Percentiles rank a stretch among this genome's conserved stretches.
These are phyloP conservation scores for Phymastichus coffea DNA, from an alignment of 1,140 invertebrate genomes.

Conservation along the genomic window DNA sequence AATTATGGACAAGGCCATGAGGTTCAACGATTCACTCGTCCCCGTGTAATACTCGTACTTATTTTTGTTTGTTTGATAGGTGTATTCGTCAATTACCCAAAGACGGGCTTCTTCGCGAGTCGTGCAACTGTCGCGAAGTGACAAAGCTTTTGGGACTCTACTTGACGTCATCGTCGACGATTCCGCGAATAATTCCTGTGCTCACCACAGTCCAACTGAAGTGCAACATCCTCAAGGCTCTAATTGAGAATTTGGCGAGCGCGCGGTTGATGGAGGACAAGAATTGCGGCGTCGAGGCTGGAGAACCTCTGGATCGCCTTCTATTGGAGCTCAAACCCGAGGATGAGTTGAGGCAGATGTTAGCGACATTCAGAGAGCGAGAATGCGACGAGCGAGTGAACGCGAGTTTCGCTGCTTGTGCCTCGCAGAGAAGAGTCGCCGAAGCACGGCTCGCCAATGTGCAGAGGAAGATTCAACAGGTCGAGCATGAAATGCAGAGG, in stretches of 20 bases:
- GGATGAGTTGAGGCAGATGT: slow-evolving; percentile 43
- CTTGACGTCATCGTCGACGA: slow-evolving; percentile 43
- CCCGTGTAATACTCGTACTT: too few relatives aligned
- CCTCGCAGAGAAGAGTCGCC: slow-evolving; percentile 41
- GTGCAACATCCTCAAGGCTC: slow-evolving; percentile 45
- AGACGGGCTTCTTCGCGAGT: slow-evolving; percentile 46
- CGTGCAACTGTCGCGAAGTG: slow-evolving; percentile 43
- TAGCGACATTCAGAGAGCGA: slow-evolving; percentile 39
- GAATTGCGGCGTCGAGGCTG: slow-evolving; percentile 37
- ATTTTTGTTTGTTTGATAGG: background rate
- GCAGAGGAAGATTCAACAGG: slow-evolving; percentile 43
- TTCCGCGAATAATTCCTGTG: slow-evolving; percentile 41
- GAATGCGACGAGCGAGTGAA: slow-evolving; percentile 47
- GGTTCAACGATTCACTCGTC: slow-evolving; percentile 25
- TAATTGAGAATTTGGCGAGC: slow-evolving; percentile 42
- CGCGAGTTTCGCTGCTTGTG: slow-evolving; percentile 42
- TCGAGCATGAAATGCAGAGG: slow-evolving; percentile 47
- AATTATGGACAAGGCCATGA: slow-evolving; percentile 40
- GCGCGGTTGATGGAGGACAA: slow-evolving; percentile 45
- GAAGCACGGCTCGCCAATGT: slow-evolving; percentile 41
- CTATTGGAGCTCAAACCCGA: slow-evolving; percentile 43
- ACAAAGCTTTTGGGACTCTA: slow-evolving; percentile 48
- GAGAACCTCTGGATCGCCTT: slow-evolving; percentile 36
- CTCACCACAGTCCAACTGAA: slow-evolving; percentile 48
- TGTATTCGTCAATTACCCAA: slow-evolving; percentile 32